phyloP scores from a whole-genome alignment of 2,797 vertebrate genomes.

The Astyanax mexicanus region DNA sequence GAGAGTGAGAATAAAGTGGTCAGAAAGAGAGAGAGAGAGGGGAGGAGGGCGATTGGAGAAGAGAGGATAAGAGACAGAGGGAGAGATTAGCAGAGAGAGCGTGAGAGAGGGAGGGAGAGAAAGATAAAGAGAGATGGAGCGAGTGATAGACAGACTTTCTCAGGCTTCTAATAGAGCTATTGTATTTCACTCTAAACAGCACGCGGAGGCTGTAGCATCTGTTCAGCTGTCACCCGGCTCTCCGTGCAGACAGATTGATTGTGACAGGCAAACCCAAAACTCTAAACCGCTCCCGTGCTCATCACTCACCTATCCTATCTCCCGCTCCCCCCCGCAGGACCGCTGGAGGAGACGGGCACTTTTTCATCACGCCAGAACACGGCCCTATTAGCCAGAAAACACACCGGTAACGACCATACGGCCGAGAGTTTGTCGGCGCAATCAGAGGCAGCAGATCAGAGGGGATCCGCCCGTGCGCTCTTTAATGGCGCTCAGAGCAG shows the following conservation, averaged over 20 bases:
- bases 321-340: slow-evolving; percentile 12
- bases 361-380: slow-evolving; percentile 38
- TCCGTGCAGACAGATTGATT: slow-evolving; percentile 38
- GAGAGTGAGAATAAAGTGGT: slow-evolving; percentile 32
- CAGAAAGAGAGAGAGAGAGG: neutral
- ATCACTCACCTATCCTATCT: slow-evolving; percentile 42
- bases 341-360: slow-evolving; percentile 18
- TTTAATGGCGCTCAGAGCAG: slow-evolving; percentile 16
- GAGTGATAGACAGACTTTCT: slow-evolving; percentile 6
- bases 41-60: slow-evolving; percentile 27
- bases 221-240: slow-evolving; percentile 39
- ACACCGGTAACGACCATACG: slow-evolving; percentile 32
- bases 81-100: slow-evolving; percentile 21
- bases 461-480: slow-evolving; percentile 40
- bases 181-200: slow-evolving; percentile 39
- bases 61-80: neutral
- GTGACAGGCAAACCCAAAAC: slow-evolving; percentile 47
- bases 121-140: slow-evolving; percentile 44
- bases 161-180: slow-evolving; percentile 31
- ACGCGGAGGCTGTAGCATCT: slow-evolving; percentile 35
- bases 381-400: slow-evolving; percentile 36
- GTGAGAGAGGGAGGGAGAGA: slow-evolving; percentile 31
- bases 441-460: slow-evolving; percentile 54
- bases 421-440: slow-evolving; percentile 50
- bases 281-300: slow-evolving; percentile 43